A percentile compares a stretch with the other conserved stretches of the same genome.
These are phyloP conservation scores for Pteromalus puparum DNA, from an alignment of 1,140 invertebrate genomes.

Conservation along the genomic window DNA sequence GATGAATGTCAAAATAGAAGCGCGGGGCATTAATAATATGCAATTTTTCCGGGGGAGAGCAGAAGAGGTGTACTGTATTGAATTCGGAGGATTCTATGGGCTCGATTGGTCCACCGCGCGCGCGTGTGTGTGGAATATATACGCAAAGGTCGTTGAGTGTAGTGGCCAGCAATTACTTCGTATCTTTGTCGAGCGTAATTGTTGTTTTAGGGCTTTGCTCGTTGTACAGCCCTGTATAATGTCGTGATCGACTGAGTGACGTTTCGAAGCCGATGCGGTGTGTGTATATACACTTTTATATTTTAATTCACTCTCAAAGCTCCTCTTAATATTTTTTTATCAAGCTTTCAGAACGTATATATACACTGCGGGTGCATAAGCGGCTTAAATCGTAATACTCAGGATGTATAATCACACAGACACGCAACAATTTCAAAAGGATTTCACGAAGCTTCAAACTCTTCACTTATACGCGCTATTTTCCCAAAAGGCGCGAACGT, in stretches of 20 bases:
- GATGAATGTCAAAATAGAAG: conserved; percentile 43
- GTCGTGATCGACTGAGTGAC: too few relatives aligned
- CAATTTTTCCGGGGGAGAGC: conserved; percentile 3
- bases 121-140: neutral
- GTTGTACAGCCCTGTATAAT: neutral
- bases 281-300: neutral
- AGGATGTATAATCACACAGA: neutral
- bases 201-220: conserved; percentile 25
- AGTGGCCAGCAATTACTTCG: conserved; percentile 29
- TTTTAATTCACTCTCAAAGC: neutral
- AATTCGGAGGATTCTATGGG: conserved; percentile 7
- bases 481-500: neutral
- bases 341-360: too few relatives aligned
- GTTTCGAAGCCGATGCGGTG: neutral
- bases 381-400: neutral
- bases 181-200: conserved; percentile 29
- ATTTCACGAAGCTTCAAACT: neutral
- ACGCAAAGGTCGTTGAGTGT: neutral
- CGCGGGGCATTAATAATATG: conserved; percentile 34
- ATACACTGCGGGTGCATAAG: neutral
- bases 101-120: neutral
- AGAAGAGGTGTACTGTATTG: conserved; percentile 3
- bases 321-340: too few relatives aligned
- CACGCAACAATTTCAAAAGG: neutral
- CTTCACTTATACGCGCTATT: neutral